Conservation (phyloP, 2,797 vertebrate species). For the Danio choprae region DNA sequence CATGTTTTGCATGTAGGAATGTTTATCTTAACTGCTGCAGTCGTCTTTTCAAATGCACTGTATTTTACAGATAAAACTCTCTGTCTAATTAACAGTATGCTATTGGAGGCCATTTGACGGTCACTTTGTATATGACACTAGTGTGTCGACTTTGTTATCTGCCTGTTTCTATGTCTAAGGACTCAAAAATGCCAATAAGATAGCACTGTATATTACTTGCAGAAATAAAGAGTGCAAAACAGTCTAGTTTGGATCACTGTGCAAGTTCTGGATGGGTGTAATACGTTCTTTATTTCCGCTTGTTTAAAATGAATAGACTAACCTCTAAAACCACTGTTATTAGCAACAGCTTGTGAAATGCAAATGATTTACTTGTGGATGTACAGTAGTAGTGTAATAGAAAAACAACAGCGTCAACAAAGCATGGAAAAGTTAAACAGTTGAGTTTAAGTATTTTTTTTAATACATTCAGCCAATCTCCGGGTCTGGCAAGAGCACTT, state of each 20-base stretch:
- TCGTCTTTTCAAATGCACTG: slow-evolving; percentile 58
- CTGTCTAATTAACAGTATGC: slow-evolving; percentile 54
- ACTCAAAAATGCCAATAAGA: slow-evolving; percentile 38
- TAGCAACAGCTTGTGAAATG: no score
- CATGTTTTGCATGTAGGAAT: slow-evolving; percentile 64
- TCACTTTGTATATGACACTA: slow-evolving; percentile 49
- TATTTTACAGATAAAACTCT: slow-evolving; percentile 57
- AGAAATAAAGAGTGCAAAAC: slow-evolving; percentile 57
- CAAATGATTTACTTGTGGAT: no score
- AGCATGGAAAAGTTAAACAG: no score
- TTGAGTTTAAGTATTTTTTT: no score
- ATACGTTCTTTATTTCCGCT: not conserved
- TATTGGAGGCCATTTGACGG: slow-evolving; percentile 53
- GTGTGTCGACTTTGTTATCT: slow-evolving; percentile 54
- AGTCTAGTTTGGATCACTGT: slow-evolving; percentile 1
- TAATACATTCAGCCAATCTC: no score
- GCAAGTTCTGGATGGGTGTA: not conserved
- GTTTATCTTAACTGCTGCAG: slow-evolving; percentile 57
- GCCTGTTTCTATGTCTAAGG: slow-evolving; percentile 62
- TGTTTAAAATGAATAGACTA: no score
- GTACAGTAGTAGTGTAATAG: no score
- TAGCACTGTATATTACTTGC: slow-evolving; percentile 49
- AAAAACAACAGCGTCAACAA: no score
- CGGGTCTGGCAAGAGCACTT: no score
- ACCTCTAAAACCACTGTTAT: no score